phyloP scores from a whole-genome alignment of 2,797 vertebrate species.

The Mastacembelus armatus region DNA sequence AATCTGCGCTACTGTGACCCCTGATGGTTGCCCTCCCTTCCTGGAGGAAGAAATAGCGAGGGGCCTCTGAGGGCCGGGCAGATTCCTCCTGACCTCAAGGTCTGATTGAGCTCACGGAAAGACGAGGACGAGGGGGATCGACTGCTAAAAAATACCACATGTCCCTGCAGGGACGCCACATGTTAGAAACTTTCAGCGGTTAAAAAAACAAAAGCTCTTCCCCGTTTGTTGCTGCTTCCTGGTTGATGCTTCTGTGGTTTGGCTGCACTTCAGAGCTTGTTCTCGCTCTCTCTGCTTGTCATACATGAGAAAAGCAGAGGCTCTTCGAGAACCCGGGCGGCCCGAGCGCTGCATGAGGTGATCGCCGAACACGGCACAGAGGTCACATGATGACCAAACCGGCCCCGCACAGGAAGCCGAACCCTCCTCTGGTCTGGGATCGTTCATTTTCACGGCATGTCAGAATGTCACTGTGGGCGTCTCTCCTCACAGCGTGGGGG shows the following conservation, averaged over 20 bases:
- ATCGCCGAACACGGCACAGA: not conserved
- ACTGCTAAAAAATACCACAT: conserved; percentile 72
- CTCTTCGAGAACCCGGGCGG: conserved; percentile 3
- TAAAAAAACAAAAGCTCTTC: not conserved
- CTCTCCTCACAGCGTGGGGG: conserved; percentile 29
- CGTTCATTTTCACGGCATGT: conserved; percentile 13
- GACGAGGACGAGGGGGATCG: conserved; percentile 8
- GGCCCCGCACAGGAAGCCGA: too few species aligned
- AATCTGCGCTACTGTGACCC: not conserved
- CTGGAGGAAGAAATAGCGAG: not conserved
- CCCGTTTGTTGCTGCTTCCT: not conserved
- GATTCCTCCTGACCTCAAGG: conserved; percentile 51
- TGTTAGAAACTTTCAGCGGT: not conserved
- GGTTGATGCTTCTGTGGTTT: conserved; percentile 75
- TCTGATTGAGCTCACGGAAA: conserved; percentile 46
- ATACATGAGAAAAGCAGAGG: not conserved
- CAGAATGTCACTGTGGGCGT: conserved; percentile 3
- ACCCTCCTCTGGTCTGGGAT: not conserved
- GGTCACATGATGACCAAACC: not conserved
- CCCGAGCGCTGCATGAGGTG: not conserved
- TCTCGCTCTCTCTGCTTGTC: conserved; percentile 56
- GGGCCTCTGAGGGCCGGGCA: conserved; percentile 8
- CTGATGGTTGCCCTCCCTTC: not conserved
- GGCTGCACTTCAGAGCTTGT: conserved; percentile 68
- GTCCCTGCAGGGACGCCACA: conserved; percentile 36